A percentile compares a stretch with the other conserved stretches of the same genome.
Conservation (phyloP, 1,140 invertebrate genomes). For the Meloidogyne chitwoodi region DNA sequence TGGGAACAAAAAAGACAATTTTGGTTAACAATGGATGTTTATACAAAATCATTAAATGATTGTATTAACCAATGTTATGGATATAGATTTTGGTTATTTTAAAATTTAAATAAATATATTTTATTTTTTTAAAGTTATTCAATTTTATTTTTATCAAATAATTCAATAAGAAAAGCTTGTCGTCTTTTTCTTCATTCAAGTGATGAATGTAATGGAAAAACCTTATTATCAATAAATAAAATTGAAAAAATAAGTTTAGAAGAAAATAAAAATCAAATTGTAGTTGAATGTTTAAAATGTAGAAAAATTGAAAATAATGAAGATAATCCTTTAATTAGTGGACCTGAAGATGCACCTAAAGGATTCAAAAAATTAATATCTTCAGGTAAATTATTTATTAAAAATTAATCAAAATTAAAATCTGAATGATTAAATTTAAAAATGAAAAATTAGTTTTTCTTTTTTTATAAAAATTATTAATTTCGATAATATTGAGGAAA, state of each 20-base stretch:
- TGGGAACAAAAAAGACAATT: constrained; percentile 6
- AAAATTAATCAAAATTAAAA: no score
- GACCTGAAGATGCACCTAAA: not conserved
- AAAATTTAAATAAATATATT: no score
- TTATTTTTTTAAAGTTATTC: not conserved
- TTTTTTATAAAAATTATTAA: no score
- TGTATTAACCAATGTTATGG: constrained; percentile 33
- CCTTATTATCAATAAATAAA: not conserved
- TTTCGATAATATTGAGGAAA: no score
- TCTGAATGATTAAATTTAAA: no score
- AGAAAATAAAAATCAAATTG: not conserved
- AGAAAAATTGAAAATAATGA: not conserved
- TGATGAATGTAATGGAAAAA: not conserved
- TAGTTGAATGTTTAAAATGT: not conserved
- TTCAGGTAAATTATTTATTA: not conserved
- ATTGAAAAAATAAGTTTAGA: not conserved
- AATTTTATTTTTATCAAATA: not conserved
- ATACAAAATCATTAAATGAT: constrained; percentile 10
- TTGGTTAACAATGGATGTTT: constrained; percentile 28
- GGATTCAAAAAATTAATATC: not conserved
- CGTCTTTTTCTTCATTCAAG: constrained; percentile 8
- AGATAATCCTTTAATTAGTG: not conserved
- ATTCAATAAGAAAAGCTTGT: not conserved
- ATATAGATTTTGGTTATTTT: constrained; percentile 33
- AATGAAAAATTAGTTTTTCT: no score